These are phyloP conservation scores for Aricia agestis DNA, from an alignment of 1,140 invertebrate genomes.

Conservation along the genomic window DNA sequence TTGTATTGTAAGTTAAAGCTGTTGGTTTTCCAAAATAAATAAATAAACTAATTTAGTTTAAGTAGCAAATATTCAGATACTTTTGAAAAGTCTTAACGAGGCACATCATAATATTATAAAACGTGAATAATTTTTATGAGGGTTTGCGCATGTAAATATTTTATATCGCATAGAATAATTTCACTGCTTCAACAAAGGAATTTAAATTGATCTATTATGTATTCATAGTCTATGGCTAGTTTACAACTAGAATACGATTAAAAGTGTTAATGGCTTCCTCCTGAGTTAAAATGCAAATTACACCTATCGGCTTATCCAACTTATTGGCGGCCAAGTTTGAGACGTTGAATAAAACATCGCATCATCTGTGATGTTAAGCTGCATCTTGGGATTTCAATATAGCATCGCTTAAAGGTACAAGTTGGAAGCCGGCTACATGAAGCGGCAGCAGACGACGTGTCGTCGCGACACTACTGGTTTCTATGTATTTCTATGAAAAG, in stretches of 20 bases:
- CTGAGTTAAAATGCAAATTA: constrained; percentile 48
- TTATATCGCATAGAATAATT: background rate
- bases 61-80: too few species aligned
- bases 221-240: constrained; percentile 12
- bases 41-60: too few species aligned
- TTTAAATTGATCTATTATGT: background rate
- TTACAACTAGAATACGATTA: constrained; percentile 23
- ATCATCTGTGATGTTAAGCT: constrained; percentile 51
- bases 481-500: too few species aligned
- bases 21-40: too few species aligned
- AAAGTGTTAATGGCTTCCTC: constrained; percentile 33
- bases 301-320: constrained; percentile 34
- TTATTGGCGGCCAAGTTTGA: constrained; percentile 38
- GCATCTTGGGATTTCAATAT: constrained; percentile 51
- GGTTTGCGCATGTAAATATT: background rate
- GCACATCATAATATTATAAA: too few species aligned
- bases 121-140: too few species aligned
- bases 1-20: too few species aligned
- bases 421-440: too few species aligned
- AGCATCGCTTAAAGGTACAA: too few species aligned
- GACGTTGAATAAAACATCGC: constrained; percentile 46
- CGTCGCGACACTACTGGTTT: too few species aligned
- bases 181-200: background rate
- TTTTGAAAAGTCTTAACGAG: too few species aligned
- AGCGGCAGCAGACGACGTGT: too few species aligned